Evolutionary conservation across 2,888 invertebrate species (phyloP), one percentile per base, ranked within the genome.

Genomic region (Pollenia labialis): DNA sequence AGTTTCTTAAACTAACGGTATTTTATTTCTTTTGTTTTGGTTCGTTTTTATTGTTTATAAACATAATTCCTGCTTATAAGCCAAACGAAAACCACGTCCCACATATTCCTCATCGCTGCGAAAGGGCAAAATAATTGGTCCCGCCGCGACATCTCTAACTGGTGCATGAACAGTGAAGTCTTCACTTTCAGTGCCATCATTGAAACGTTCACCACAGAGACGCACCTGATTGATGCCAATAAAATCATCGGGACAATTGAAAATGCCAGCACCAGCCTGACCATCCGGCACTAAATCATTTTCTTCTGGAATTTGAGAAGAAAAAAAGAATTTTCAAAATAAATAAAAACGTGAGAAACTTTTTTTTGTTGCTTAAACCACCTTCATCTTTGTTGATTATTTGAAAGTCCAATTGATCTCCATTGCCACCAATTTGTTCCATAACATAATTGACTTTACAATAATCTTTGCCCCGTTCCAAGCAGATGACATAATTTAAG

Each of bases 231-330:
- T 95, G 85, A 96, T 94, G 2, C 96, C 94, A 62, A 97, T 94
- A 93, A 95, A 97, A 91, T 97, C 97, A 88, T 95, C 95, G 0
- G 96, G 96, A 91, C 97, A 97, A 92, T 96, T 96, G 89, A 96
- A 95, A 77, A 96, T 95, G 90, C 96, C 97, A 66, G 95, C 95
- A 0, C 96, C 97, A 1, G 97, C 97, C 92, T 96, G 96, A 1
- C 95, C 95, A 46, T 95, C 94, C 3, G 96, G 95, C 50, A 96
- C 94, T 7, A 96, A 93, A 85, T 95, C 94, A 54, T 94, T 92
- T 44, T 95, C 96, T 90, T 95, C 96, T 96, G 89, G 9, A 48
- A 50, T 32, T 6, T 2, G 6, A 11, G 9, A 54, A 54, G n/a
- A 14, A 62, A 32, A 40, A 56, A 8, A 16, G 11, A 46, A 58